Conservation (phyloP, 53 echinoderm and acorn worm species). For the Luidia sarsii region DNA sequence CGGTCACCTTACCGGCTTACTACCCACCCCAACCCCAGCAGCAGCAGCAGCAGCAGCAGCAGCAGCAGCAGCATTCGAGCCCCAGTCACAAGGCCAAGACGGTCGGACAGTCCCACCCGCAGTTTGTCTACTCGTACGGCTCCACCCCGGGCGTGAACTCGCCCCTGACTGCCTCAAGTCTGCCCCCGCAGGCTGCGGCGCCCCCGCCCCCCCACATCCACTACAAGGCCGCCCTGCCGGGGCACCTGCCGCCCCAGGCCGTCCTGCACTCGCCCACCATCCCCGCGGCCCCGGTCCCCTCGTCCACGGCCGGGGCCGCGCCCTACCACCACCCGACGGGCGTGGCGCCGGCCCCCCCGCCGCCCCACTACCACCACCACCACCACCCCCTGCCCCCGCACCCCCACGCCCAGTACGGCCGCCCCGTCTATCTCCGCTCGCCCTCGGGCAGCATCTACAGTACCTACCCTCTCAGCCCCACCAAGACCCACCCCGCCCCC, state of each 20-base stretch:
- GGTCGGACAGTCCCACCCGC: constrained; percentile 41
- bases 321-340: too few relatives aligned
- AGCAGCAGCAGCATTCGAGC: constrained; percentile 75
- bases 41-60: too few relatives aligned
- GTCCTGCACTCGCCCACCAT: constrained; percentile 88
- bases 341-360: too few relatives aligned
- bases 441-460: constrained; percentile 97
- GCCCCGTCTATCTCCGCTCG: constrained; percentile 90
- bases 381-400: constrained; percentile 67
- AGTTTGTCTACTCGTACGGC: constrained; percentile 72
- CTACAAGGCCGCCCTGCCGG: constrained; percentile 82
- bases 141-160: constrained; percentile 76
- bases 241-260: constrained; percentile 66
- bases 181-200: constrained; percentile 71
- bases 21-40: too few relatives aligned
- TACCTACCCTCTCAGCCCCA: constrained; percentile 92
- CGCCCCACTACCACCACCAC: constrained; percentile 74
- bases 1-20: constrained; percentile 54
- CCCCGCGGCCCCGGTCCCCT: constrained; percentile 58
- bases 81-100: constrained; percentile 81
- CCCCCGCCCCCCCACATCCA: constrained; percentile 88
- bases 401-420: constrained; percentile 75
- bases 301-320: constrained; percentile 70
- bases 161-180: constrained; percentile 54
- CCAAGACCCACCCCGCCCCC: constrained; percentile 70